phyloP scores from a whole-genome alignment of 2,797 vertebrate species.

The Urophycis tenuis region DNA sequence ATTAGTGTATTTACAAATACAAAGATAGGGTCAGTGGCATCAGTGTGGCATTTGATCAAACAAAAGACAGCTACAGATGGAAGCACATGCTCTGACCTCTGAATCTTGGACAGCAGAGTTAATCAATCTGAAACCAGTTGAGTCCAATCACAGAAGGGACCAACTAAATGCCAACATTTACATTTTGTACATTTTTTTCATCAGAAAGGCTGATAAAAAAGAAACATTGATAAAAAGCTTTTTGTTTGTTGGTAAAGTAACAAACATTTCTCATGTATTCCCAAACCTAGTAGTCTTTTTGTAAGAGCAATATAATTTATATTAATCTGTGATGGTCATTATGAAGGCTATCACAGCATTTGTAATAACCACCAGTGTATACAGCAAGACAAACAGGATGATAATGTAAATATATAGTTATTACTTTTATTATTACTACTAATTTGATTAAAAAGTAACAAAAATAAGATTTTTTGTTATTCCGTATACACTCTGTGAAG shows the following conservation, averaged over 20 bases:
- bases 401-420: not conserved
- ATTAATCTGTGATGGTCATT: not conserved
- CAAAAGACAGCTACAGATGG: not conserved
- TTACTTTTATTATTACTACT: too few species aligned
- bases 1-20: not conserved
- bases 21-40: not conserved
- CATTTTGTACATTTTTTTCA: not conserved
- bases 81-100: not conserved
- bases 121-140: constrained; percentile 2
- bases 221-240: not conserved
- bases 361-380: not conserved
- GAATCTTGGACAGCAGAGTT: not conserved
- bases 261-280: not conserved
- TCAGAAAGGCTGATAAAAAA: not conserved
- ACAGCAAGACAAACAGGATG: not conserved
- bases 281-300: not conserved
- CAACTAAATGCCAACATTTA: not conserved
- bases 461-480: not conserved
- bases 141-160: constrained; percentile 2
- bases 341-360: not conserved
- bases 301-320: not conserved
- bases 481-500: not conserved
- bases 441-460: not conserved
- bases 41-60: constrained; percentile 4
- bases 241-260: not conserved